Evolutionary conservation across 2,113 vertebrate genomes (phyloP), one percentile per base, ranked within the genome.

Genomic region (Planiliza haematocheilus): DNA sequence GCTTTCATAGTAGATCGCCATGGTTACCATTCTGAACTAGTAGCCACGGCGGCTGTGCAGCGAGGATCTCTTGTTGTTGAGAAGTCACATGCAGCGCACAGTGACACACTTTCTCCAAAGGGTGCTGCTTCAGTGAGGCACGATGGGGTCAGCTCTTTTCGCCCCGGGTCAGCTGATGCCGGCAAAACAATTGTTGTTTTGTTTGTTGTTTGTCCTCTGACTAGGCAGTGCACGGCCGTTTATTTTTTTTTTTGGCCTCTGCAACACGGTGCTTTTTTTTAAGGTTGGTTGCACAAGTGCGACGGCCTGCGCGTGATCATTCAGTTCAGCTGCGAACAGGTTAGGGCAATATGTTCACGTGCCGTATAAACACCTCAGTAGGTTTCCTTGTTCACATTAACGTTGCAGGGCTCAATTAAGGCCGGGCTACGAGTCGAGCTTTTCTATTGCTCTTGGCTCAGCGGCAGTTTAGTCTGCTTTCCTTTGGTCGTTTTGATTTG

Each of bases 131-230:
- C 59, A 30, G 10, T 49, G 45, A 65, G 77, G 73, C 75, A 8
- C 17, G 39, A 6, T 18, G 55, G 70, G 80, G 81, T 74, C 75
- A 41, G 60, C 66, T 63, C 51, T 50, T 1, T 81, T 78, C 11
- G 16, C 59, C 62, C 16, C 4, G 2, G 70, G 77, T 92, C 91
- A 91, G 90, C 85, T 90, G 90, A 92, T 70, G 56, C 61, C 5
- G 24, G 72, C 74, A 67, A 83, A 91, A 91, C 91, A 88, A 79
- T 76, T 83, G 78, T 82, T 86, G 77, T 80, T 82, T 69, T 84
- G 70, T 87, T 82, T 83, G 79, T 78, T 74, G 64, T 67, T 63
- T 52, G 52, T 62, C 48, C 51, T 57, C 62, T 56, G 50, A 36
- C 16, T 24, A 16, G 46, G 13, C 36, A 18, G 49, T 48, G n/a